Evolutionary conservation across 2,888 invertebrate genomes (phyloP).

Genomic region (Cotesia congregata): DNA sequence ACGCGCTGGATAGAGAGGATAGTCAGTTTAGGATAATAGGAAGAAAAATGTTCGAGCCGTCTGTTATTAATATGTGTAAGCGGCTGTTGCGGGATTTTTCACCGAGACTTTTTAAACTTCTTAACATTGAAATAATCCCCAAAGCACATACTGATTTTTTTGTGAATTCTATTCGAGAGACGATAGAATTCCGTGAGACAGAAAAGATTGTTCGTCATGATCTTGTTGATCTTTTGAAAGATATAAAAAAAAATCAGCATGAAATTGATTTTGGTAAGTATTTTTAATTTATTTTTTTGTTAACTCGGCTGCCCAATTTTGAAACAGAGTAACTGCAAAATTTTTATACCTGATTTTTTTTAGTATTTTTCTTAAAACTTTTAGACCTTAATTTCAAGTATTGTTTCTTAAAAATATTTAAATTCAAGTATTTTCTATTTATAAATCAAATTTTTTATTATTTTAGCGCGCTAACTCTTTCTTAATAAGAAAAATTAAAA

Average conservation of each 20-base stretch:
- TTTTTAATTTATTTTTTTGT: background rate
- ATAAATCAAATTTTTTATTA: too few species aligned
- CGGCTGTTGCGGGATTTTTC: constrained; percentile 23
- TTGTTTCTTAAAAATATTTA: too few species aligned
- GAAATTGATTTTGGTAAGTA: constrained; percentile 41
- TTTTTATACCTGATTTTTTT: too few species aligned
- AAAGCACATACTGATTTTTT: constrained; percentile 59
- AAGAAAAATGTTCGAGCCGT: constrained; percentile 53
- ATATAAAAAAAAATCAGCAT: constrained; percentile 56
- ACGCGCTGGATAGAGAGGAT: constrained; percentile 56
- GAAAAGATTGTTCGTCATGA: constrained; percentile 67
- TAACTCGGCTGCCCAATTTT: too few species aligned
- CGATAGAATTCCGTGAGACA: constrained; percentile 63
- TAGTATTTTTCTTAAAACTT: too few species aligned
- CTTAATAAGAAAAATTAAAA: too few species aligned
- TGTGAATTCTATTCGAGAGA: constrained; percentile 56
- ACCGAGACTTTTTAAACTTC: constrained; percentile 49
- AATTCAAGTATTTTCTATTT: too few species aligned
- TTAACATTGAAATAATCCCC: constrained; percentile 46
- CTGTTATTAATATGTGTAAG: constrained; percentile 36
- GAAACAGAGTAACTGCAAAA: too few species aligned
- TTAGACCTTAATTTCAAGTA: too few species aligned
- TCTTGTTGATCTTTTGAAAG: constrained; percentile 67
- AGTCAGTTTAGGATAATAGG: constrained; percentile 62
- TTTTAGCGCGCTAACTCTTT: too few species aligned